phyloP scores from a whole-genome alignment of 2,888 invertebrate genomes.

The Hydropsyche betteni region DNA sequence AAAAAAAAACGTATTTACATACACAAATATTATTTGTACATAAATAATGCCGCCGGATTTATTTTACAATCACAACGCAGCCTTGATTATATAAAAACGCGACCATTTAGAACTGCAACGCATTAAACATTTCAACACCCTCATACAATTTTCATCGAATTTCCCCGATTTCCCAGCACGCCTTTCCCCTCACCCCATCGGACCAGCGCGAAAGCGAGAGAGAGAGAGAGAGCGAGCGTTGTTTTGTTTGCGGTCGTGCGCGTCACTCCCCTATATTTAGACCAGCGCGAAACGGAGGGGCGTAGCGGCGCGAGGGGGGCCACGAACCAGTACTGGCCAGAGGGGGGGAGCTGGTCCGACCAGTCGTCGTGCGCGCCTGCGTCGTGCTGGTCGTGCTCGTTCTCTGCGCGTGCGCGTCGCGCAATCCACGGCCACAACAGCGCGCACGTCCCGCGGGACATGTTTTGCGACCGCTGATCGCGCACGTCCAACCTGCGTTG shows the following conservation, averaged over 20 bases:
- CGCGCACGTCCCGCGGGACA: background rate
- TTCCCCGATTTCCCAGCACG: no score
- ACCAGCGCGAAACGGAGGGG: background rate
- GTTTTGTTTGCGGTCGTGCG: conserved; percentile 19
- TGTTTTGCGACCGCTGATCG: background rate
- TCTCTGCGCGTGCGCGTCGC: no score
- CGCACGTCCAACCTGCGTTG: background rate
- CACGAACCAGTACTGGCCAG: background rate
- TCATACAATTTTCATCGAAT: background rate
- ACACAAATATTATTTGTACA: background rate
- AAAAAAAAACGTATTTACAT: conserved; percentile 1
- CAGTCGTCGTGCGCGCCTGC: background rate
- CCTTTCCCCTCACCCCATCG: background rate
- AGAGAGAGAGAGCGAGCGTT: background rate
- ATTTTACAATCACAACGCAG: no score
- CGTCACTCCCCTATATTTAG: conserved; percentile 19
- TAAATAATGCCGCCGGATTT: background rate
- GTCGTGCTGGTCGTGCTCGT: background rate
- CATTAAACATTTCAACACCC: background rate
- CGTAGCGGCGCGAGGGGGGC: background rate
- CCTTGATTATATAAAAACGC: background rate
- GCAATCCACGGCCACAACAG: background rate
- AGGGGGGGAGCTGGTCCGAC: conserved; percentile 2
- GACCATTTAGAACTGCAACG: background rate
- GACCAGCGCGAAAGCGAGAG: background rate